These are phyloP conservation scores for Saturnia pavonia DNA, from an alignment of 2,888 invertebrate genomes.

Conservation along the genomic window DNA sequence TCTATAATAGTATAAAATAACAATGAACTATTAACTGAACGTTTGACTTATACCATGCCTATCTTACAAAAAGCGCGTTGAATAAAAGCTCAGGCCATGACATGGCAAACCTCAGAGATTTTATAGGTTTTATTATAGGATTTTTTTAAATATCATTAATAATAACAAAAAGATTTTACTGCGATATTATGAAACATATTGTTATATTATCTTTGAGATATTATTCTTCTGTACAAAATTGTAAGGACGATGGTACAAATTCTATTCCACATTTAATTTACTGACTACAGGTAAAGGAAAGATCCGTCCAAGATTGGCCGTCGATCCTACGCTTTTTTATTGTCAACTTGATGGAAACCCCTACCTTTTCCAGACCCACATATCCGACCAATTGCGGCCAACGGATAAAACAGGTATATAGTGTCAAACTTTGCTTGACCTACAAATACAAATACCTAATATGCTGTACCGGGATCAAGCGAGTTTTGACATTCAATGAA, in stretches of 20 bases:
- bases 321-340: conserved; percentile 17
- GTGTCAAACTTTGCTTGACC: conserved; percentile 6
- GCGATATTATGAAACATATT: background rate
- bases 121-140: too few relatives aligned
- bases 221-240: background rate
- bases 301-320: conserved; percentile 16
- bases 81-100: too few relatives aligned
- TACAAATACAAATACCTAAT: conserved; percentile 7
- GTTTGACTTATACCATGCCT: too few relatives aligned
- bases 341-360: conserved; percentile 17
- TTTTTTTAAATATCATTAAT: too few relatives aligned
- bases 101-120: too few relatives aligned
- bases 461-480: background rate
- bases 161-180: too few relatives aligned
- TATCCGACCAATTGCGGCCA: conserved; percentile 16
- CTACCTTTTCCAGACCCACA: conserved; percentile 17
- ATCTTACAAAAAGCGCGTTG: too few relatives aligned
- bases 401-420: conserved; percentile 12
- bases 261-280: conserved; percentile 19
- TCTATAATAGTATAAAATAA: too few relatives aligned
- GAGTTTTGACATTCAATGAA: background rate
- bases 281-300: conserved; percentile 19
- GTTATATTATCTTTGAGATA: background rate
- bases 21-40: too few relatives aligned
- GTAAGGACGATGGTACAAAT: conserved; percentile 8